These are phyloP conservation scores for Himalopsyche anomala DNA, from an alignment of 2,888 invertebrate genomes.

Conservation along the genomic window DNA sequence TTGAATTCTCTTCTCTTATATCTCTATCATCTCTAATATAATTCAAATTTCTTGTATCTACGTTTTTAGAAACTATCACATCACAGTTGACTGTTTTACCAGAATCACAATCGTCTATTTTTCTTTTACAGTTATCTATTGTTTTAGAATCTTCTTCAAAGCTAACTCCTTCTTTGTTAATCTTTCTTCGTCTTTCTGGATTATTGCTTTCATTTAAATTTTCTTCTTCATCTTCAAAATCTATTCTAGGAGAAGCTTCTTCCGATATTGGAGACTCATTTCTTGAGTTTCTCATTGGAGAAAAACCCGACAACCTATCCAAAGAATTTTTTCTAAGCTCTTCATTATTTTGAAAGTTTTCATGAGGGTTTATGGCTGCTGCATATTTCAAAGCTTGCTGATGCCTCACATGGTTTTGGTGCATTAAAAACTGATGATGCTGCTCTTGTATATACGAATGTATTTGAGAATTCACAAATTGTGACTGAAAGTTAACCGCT, in stretches of 20 bases:
- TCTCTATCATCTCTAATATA: constrained; percentile 55
- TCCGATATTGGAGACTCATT: constrained; percentile 59
- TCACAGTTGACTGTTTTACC: constrained; percentile 39
- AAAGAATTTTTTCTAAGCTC: constrained; percentile 67
- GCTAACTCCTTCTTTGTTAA: constrained; percentile 44
- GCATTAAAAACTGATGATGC: constrained; percentile 64
- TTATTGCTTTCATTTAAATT: constrained; percentile 49
- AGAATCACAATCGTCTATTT: constrained; percentile 38
- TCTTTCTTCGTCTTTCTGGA: constrained; percentile 49
- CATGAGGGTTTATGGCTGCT: constrained; percentile 67
- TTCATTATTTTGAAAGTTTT: constrained; percentile 56
- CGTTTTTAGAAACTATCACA: constrained; percentile 43
- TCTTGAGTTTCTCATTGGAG: constrained; percentile 58
- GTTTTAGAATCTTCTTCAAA: constrained; percentile 52
- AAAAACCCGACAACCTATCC: constrained; percentile 54
- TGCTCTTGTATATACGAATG: constrained; percentile 69
- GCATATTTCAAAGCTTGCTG: constrained; percentile 63
- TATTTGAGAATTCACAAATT: constrained; percentile 77
- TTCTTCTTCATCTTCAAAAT: constrained; percentile 64
- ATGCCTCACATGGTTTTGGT: constrained; percentile 63
- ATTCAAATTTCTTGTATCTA: constrained; percentile 44
- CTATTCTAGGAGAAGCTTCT: constrained; percentile 61
- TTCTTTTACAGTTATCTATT: constrained; percentile 43
- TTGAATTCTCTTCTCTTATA: constrained; percentile 62
- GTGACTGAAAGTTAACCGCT: constrained; percentile 73